Evolutionary conservation across 2,888 invertebrate species (phyloP).

Genomic region (Melanostoma scalare): DNA sequence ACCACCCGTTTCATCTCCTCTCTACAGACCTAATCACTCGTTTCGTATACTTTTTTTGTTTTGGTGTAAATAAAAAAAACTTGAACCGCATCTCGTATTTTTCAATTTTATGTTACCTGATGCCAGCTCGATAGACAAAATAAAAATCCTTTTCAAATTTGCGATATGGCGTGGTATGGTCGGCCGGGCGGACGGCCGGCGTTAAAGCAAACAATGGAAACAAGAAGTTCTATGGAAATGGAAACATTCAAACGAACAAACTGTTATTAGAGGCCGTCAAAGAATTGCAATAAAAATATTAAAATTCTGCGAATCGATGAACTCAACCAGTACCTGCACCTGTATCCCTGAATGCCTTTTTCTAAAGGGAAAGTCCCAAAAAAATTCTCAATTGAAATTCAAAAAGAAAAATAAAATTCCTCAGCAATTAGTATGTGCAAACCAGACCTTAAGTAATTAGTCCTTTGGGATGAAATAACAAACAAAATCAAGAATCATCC

Average conservation of each 20-base stretch:
- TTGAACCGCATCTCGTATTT: no score
- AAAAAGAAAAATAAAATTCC: constrained; percentile 19
- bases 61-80: no score
- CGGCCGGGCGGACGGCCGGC: background rate
- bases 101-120: no score
- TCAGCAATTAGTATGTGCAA: constrained; percentile 37
- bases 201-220: background rate
- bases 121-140: no score
- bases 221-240: background rate
- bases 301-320: background rate
- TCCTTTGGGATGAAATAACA: constrained; percentile 44
- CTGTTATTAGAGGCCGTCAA: background rate
- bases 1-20: no score
- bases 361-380: background rate
- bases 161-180: no score
- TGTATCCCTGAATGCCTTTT: background rate
- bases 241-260: background rate
- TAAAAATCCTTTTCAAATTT: no score
- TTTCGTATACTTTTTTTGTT: no score
- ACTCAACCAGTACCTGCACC: background rate
- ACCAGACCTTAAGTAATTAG: constrained; percentile 64
- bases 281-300: constrained; percentile 3
- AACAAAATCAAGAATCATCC: constrained; percentile 33
- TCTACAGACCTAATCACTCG: no score
- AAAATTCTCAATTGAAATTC: constrained; percentile 3